Conservation (phyloP, 1,140 invertebrate genomes). For the Matsumurasca onukii region DNA sequence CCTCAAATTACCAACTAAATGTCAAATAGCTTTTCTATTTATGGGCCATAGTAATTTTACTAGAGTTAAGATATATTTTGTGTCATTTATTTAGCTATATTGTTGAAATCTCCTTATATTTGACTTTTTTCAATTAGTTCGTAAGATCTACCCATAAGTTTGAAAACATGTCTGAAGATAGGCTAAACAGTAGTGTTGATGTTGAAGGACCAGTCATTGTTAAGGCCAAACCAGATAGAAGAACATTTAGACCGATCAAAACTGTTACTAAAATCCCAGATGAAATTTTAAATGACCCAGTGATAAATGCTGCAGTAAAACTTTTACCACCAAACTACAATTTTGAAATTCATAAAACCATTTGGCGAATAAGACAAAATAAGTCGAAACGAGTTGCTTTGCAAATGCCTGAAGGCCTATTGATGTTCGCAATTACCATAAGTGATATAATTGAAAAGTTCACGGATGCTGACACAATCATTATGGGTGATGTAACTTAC, state of each 20-base stretch:
- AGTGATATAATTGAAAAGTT: constrained; percentile 93
- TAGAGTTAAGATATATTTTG: too few relatives aligned
- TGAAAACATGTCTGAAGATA: too few relatives aligned
- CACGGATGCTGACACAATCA: constrained; percentile 89
- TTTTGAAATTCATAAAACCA: constrained; percentile 98
- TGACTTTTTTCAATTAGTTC: too few relatives aligned
- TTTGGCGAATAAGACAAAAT: constrained; percentile 89
- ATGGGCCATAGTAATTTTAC: too few relatives aligned
- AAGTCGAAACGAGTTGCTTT: constrained; percentile 87
- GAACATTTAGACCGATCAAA: constrained; percentile 71
- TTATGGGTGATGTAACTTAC: constrained; percentile 99
- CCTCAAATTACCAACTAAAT: too few relatives aligned
- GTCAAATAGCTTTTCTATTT: too few relatives aligned
- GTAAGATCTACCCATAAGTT: too few relatives aligned
- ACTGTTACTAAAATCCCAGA: constrained; percentile 80
- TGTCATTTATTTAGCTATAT: too few relatives aligned
- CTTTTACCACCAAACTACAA: constrained; percentile 93
- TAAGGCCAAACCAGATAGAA: constrained; percentile 71
- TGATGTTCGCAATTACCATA: constrained; percentile 91
- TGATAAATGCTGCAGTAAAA: constrained; percentile 70
- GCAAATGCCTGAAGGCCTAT: constrained; percentile 94
- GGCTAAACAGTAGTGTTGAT: background rate
- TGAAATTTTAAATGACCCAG: constrained; percentile 76
- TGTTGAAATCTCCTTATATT: too few relatives aligned
- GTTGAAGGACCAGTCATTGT: constrained; percentile 56